Evolutionary conservation across 2,113 vertebrate species (phyloP), one percentile per base, ranked within the genome.

Genomic region (Calypte anna): DNA sequence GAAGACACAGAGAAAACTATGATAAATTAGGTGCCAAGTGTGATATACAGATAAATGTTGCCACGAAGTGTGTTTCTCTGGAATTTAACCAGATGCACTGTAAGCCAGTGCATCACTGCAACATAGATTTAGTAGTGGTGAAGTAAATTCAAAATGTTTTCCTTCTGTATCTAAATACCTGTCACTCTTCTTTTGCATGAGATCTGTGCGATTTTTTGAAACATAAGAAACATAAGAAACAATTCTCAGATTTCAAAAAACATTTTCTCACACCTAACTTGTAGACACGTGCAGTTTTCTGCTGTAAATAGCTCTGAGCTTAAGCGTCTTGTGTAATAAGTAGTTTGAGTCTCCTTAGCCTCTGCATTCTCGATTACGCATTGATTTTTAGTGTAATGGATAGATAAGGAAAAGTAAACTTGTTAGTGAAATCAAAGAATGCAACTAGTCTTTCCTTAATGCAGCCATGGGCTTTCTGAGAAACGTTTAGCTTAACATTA

Each of bases 391-490:
- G 68, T 72, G 82, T 63, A 83, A 40, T 68, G 53, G 77, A 72
- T 95, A 92, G 83, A 93, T 92, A 94, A 92, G 88, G 88, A 74
- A 83, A 94, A 92, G 80, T 86, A 66, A 93, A 92, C 83, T 82
- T 93, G 69, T 63, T 92, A 86, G 62, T 53, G 57, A 93, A 93
- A 96, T 94, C 94, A 79, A 75, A 57, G 51, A 86, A 88, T 77
- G 54, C 19, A 92, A 91, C 92, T 82, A 88, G 66, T 82, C 77
- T 92, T 86, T 46, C 54, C 46, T 93, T 91, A 91, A 79, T 73
- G 84, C 77, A 82, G 73, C 44, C 68, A 82, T 23, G 81, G 77
- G 25, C 91, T 89, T 89, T 89, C 83, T 66, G 81, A 87, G 83
- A 72, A 89, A 54, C 66, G 4, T 91, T 97, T 95, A 94, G 44